These are phyloP conservation scores for Acleris laterana DNA, from an alignment of 2,888 invertebrate genomes.

Conservation along the genomic window DNA sequence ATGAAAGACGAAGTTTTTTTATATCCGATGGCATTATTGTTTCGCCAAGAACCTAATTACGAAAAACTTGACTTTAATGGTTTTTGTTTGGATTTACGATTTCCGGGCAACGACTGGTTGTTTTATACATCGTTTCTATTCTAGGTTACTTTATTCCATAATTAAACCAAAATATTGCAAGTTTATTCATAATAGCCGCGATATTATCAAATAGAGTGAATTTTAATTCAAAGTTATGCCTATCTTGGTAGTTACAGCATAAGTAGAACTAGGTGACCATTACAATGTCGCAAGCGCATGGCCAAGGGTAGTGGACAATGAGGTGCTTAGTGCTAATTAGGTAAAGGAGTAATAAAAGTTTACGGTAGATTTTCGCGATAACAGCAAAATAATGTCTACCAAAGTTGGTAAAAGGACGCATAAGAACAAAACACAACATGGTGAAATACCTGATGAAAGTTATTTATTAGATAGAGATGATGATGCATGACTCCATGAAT, in stretches of 20 bases:
- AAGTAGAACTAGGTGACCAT: constrained; percentile 20
- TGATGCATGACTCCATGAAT: too few species aligned
- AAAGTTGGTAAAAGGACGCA: not conserved
- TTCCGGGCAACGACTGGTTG: constrained; percentile 42
- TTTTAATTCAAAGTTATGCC: constrained; percentile 23
- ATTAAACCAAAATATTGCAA: constrained; percentile 28
- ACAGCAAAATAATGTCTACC: not conserved
- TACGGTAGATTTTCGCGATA: constrained; percentile 5
- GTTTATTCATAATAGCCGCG: constrained; percentile 25
- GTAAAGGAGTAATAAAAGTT: constrained; percentile 15
- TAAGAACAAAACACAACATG: not conserved
- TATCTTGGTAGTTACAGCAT: constrained; percentile 17
- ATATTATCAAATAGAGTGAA: constrained; percentile 25
- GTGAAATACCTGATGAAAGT: too few species aligned
- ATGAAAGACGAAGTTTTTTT: constrained; percentile 17
- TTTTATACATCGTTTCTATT: constrained; percentile 15
- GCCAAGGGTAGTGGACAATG: constrained; percentile 26
- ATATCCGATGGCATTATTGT: constrained; percentile 28
- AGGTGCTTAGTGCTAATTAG: constrained; percentile 21
- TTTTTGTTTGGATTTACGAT: constrained; percentile 43
- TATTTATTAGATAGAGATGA: too few species aligned
- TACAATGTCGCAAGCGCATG: constrained; percentile 18
- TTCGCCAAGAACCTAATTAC: constrained; percentile 30
- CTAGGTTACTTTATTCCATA: constrained; percentile 23
- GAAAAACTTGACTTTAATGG: constrained; percentile 35